A percentile compares a stretch with the other conserved stretches of the same genome.
Evolutionary conservation across 2,888 invertebrate species (phyloP).

Genomic region (Mactromeris polynyma): DNA sequence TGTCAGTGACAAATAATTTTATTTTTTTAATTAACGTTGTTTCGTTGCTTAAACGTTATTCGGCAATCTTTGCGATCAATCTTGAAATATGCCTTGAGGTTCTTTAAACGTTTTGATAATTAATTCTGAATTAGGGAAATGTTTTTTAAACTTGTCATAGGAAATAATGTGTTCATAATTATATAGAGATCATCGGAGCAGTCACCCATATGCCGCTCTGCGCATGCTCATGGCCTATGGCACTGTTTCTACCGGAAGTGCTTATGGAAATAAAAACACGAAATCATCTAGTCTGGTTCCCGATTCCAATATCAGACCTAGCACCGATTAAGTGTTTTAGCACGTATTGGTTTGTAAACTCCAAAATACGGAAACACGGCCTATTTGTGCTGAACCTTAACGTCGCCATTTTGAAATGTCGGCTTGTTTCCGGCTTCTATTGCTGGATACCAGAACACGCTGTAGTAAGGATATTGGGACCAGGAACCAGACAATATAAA

Average conservation of each 20-base stretch:
- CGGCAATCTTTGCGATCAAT: background rate
- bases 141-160: background rate
- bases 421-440: background rate
- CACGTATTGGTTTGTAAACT: background rate
- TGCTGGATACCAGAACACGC: background rate
- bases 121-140: background rate
- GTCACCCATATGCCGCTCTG: background rate
- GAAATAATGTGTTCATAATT: constrained; percentile 6
- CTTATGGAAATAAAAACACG: constrained; percentile 1
- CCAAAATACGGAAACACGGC: background rate
- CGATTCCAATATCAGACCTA: background rate
- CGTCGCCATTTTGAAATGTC: background rate
- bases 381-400: background rate
- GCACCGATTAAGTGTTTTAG: background rate
- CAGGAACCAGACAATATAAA: background rate
- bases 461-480: background rate
- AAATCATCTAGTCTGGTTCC: background rate
- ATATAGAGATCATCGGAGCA: background rate
- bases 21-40: background rate
- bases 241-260: constrained; percentile 12
- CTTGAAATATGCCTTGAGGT: background rate
- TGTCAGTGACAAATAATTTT: background rate
- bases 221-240: background rate
- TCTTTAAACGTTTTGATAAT: background rate
- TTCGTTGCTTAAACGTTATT: background rate